Base-by-base conservation (phyloP, 2,888 invertebrate species). In the Dasysyrphus albostriatus region DNA sequence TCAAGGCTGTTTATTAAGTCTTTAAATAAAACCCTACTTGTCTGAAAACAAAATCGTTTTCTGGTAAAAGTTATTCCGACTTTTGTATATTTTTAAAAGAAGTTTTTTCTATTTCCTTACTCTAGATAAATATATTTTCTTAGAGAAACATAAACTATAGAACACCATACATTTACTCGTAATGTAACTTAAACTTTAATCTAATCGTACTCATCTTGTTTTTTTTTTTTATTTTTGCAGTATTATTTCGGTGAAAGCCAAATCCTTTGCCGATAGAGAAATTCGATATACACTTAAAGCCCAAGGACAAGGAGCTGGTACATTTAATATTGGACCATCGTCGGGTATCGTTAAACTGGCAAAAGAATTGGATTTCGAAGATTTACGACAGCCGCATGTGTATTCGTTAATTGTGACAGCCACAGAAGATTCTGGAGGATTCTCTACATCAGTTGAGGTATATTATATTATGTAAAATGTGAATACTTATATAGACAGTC, bases 371-470 rank as follows among this genome's bases (percentile, higher is more conserved):
- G 99, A 99, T 93, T 99, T 98, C 91, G 99, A 99, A 93, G 98
- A 99, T 93, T 94, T 98, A 88, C 94, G 98, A 65, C 98, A 98
- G 91, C 98, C 98, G 0, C 98, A 98, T 90, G 96, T 98, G 83
- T 99, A 98, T 92, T 97, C 98, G 8, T 93, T 99, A 88, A 96
- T 97, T 88, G 98, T 98, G 72, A 98, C 98, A 4, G 98, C 98
- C 34, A 98, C 98, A 0, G 99, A 99, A 93, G 98, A 98, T 93
- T 98, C 98, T n/a, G 98, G 98, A 70, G 98, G 98, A 81, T 98
- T 98, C 92, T 98, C 98, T 29, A 98, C 98, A 34, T 97, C 97
- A 56, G 98, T 98, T 88, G 98, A 98, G 95, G 98, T 98, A 93
- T 24, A 24, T 24, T 24, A 24, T 24, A 34, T 4, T 34, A 9